phyloP scores from a whole-genome alignment of 1,140 invertebrate genomes.

The Drosophila sp. region DNA sequence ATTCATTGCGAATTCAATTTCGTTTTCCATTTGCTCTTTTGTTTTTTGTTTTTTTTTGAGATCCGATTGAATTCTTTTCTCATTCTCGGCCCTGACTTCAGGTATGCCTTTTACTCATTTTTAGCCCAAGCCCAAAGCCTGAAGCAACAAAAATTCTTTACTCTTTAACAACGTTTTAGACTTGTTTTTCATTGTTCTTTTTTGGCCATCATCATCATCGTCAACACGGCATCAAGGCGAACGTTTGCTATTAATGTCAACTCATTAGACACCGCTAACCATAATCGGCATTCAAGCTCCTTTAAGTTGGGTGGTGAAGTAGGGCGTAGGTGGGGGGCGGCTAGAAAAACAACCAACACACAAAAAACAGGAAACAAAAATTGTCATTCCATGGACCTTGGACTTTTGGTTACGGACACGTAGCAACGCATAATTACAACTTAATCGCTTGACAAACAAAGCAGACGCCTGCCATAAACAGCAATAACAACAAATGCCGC shows the following conservation, averaged over 20 bases:
- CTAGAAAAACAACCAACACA: background rate
- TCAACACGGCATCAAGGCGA: constrained; percentile 10
- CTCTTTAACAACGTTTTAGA: constrained; percentile 16
- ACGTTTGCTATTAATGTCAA: constrained; percentile 60
- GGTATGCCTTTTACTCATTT: background rate
- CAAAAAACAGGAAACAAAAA: constrained; percentile 4
- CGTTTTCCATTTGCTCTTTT: background rate
- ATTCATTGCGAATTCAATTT: constrained; percentile 9
- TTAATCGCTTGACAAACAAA: constrained; percentile 79
- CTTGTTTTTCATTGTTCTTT: background rate
- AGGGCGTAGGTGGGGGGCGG: background rate
- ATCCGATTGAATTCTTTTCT: constrained; percentile 2
- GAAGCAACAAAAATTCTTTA: constrained; percentile 5
- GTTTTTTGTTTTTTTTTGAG: background rate
- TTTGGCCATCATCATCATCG: background rate
- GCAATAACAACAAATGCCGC: constrained; percentile 41
- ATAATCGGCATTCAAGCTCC: constrained; percentile 55
- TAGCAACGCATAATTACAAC: constrained; percentile 78
- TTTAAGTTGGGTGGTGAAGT: constrained; percentile 20
- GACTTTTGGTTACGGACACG: constrained; percentile 48
- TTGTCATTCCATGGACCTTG: constrained; percentile 17
- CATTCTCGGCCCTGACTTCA: constrained; percentile 6
- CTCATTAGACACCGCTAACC: constrained; percentile 67
- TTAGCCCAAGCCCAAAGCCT: background rate
- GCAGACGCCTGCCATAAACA: constrained; percentile 67